phyloP scores from a whole-genome alignment of 2,113 vertebrate species.

The Micromys minutus region DNA sequence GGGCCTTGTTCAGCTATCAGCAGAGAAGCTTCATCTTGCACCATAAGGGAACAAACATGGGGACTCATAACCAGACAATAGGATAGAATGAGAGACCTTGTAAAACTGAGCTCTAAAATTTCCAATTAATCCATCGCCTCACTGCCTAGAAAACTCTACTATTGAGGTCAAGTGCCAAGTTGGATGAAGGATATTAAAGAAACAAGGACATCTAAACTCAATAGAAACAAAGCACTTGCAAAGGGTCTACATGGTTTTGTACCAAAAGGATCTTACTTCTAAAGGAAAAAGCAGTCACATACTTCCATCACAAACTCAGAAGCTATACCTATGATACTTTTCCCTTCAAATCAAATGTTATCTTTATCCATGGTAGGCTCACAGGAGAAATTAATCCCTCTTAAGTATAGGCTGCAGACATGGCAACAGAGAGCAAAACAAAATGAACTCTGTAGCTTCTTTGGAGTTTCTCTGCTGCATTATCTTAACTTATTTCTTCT shows the following conservation, averaged over 20 bases:
- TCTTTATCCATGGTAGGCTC: neutral
- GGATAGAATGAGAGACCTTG: neutral
- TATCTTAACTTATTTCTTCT: neutral
- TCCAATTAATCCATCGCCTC: neutral
- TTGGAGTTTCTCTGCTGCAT: too few species aligned
- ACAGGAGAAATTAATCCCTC: neutral
- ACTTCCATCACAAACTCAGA: neutral
- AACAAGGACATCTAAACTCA: neutral
- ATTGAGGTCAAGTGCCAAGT: neutral
- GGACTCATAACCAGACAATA: neutral
- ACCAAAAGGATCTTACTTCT: neutral
- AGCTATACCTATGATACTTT: too few species aligned
- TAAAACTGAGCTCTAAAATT: neutral
- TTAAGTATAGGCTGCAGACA: neutral
- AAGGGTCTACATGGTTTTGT: neutral
- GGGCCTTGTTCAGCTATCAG: neutral
- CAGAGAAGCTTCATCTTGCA: neutral
- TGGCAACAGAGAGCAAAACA: neutral
- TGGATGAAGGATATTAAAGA: neutral
- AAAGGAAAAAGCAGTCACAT: neutral
- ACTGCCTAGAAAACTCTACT: neutral
- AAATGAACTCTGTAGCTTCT: neutral
- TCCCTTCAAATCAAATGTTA: neutral
- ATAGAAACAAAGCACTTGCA: neutral
- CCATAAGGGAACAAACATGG: neutral